Evolutionary conservation across 1,140 invertebrate species (phyloP).

Genomic region (Orchestia grillus): DNA sequence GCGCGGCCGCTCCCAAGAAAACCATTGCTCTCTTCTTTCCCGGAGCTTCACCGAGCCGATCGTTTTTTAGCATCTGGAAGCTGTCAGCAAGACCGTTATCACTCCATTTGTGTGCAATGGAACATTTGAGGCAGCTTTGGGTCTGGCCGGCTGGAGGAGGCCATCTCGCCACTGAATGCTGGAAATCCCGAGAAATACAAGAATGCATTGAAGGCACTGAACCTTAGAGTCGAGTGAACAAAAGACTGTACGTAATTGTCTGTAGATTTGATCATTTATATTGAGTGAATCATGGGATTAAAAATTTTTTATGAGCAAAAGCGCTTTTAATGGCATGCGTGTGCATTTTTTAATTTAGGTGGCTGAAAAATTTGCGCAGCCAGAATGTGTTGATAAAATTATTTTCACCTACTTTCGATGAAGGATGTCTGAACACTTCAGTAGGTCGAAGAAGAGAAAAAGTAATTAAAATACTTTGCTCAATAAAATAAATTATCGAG

Average conservation of each 20-base stretch:
- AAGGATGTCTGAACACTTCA: neutral
- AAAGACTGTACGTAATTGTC: neutral
- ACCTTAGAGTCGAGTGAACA: neutral
- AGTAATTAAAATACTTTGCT: neutral
- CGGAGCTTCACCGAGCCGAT: neutral
- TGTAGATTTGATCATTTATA: neutral
- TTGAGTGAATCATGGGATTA: neutral
- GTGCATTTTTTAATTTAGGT: neutral
- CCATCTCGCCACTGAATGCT: neutral
- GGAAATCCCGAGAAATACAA: neutral
- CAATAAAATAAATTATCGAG: neutral
- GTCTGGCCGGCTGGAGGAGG: neutral
- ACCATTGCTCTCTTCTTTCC: neutral
- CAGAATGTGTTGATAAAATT: neutral
- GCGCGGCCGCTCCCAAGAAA: neutral
- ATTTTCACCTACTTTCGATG: neutral
- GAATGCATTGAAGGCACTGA: neutral
- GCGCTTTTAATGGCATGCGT: neutral
- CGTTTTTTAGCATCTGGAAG: constrained; percentile 52
- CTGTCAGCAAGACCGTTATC: constrained; percentile 44
- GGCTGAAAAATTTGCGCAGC: neutral
- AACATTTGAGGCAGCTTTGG: constrained; percentile 44
- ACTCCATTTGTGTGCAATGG: constrained; percentile 55
- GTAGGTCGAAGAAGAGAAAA: neutral
- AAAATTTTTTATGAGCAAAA: neutral